Evolutionary conservation across 2,888 invertebrate genomes (phyloP).

Genomic region (Drosophila mimetica): DNA sequence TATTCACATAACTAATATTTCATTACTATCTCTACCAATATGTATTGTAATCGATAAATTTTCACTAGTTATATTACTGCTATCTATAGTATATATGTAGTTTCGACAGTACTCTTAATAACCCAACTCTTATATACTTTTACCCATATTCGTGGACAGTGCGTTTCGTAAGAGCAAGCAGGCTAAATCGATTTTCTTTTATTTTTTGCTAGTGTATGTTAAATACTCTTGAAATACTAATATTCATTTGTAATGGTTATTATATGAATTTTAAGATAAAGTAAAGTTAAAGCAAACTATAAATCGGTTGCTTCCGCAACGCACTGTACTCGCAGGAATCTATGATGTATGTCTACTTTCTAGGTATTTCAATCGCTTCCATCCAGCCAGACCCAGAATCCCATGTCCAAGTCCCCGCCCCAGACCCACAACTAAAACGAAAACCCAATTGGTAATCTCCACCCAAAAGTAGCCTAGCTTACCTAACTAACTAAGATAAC

Average conservation of each 20-base stretch:
- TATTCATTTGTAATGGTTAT: too few species aligned
- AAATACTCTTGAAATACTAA: too few species aligned
- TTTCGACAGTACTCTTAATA: slow-evolving; percentile 11
- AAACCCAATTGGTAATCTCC: not conserved
- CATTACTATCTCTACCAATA: not conserved
- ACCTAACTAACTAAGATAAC: slow-evolving; percentile 26
- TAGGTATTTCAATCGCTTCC: slow-evolving; percentile 9
- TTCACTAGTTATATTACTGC: not conserved
- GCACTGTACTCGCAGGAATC: slow-evolving; percentile 9
- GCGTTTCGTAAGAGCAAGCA: slow-evolving; percentile 3
- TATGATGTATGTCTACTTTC: slow-evolving; percentile 11
- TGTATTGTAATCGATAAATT: not conserved
- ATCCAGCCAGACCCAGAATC: slow-evolving; percentile 7
- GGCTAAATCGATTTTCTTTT: not conserved
- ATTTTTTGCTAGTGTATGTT: too few species aligned
- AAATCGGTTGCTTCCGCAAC: not conserved
- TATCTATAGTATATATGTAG: slow-evolving; percentile 19
- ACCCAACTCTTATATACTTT: not conserved
- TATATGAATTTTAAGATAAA: too few species aligned
- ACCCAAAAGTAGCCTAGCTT: slow-evolving; percentile 17
- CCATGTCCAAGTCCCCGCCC: slow-evolving; percentile 2
- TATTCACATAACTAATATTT: too few species aligned
- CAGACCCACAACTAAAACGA: not conserved
- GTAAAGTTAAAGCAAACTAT: too few species aligned
- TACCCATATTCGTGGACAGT: not conserved